phyloP scores from a whole-genome alignment of 2,888 invertebrate species.

The Geophilus truncorum region DNA sequence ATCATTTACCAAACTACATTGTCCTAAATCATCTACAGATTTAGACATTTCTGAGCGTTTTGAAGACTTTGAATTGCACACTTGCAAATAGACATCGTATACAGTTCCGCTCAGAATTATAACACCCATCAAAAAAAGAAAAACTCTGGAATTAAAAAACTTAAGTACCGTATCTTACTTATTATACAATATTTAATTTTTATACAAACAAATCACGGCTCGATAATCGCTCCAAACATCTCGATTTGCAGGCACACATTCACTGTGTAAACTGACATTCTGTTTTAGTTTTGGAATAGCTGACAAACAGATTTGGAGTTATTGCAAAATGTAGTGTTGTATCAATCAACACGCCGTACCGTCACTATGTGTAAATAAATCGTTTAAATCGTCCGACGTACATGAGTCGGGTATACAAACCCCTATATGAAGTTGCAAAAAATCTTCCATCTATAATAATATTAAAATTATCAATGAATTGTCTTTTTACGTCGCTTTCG shows the following conservation, averaged over 20 bases:
- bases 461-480: no score
- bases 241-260: not conserved
- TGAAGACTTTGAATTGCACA: not conserved
- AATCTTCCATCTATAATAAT: not conserved
- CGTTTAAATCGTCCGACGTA: not conserved
- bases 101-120: not conserved
- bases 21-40: no score
- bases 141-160: not conserved
- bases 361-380: not conserved
- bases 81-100: not conserved
- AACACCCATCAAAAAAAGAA: not conserved
- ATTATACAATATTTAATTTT: not conserved
- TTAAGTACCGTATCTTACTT: not conserved
- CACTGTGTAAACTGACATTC: not conserved
- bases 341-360: not conserved
- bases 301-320: not conserved
- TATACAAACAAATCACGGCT: constrained; percentile 8
- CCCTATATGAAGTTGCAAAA: not conserved
- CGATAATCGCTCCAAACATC: not conserved
- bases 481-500: no score
- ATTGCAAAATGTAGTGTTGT: not conserved
- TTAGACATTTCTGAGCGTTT: no score
- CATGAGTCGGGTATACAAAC: not conserved
- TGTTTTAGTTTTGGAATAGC: not conserved
- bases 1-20: no score